A percentile compares a stretch with the other conserved stretches of the same genome.
These are phyloP conservation scores for Stomatorhinus walkeri DNA, from an alignment of 2,797 vertebrate genomes.

Conservation along the genomic window DNA sequence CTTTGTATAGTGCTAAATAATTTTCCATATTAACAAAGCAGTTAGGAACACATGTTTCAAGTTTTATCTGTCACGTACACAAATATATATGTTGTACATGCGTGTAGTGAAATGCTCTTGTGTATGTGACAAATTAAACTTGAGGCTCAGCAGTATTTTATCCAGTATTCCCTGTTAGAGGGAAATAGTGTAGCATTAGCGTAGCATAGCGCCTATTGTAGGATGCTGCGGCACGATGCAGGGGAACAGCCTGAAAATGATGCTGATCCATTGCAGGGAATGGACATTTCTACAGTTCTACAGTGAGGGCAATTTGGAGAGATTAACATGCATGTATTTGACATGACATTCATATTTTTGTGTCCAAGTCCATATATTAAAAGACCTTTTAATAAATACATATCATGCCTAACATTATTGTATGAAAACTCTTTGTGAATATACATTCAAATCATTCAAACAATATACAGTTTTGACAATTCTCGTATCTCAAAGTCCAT, in stretches of 20 bases:
- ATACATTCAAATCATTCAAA: neutral
- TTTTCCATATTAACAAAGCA: neutral
- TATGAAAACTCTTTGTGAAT: neutral
- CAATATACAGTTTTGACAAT: neutral
- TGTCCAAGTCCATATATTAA: neutral
- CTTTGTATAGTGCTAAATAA: no score
- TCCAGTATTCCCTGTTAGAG: no score
- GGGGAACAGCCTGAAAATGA: neutral
- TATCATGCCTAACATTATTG: neutral
- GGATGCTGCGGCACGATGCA: no score
- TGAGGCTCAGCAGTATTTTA: neutral
- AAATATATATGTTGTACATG: no score
- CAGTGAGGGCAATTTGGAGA: neutral
- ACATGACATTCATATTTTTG: neutral
- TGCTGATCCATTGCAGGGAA: neutral
- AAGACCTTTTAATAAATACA: neutral
- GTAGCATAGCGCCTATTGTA: no score
- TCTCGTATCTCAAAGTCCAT: neutral
- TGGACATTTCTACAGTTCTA: neutral
- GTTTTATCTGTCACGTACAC: no score
- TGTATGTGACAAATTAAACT: neutral
- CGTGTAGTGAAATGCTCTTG: neutral
- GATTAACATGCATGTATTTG: neutral
- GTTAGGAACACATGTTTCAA: neutral
- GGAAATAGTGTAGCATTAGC: no score